Evolutionary conservation across 2,888 invertebrate genomes (phyloP).

Genomic region (Lypha dubia): DNA sequence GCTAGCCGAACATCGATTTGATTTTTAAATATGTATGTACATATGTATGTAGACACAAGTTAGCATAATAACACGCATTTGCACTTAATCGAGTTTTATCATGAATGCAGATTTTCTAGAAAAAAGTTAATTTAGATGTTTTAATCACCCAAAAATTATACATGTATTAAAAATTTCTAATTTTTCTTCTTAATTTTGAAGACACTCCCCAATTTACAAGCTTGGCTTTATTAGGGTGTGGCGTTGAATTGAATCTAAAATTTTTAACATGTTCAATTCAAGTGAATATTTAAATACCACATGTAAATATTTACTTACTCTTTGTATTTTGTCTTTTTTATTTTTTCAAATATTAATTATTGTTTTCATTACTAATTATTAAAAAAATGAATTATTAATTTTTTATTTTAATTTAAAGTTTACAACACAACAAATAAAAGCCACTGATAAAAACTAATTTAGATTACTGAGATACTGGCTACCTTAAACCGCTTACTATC

Average conservation of each 20-base stretch:
- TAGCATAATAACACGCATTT: slow-evolving; percentile 21
- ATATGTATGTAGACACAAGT: too few relatives aligned
- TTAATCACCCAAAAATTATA: background rate
- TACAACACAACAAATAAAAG: too few relatives aligned
- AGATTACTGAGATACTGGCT: too few relatives aligned
- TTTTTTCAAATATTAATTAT: background rate
- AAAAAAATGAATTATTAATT: too few relatives aligned
- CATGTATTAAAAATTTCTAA: background rate
- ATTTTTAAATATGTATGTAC: slow-evolving; percentile 1
- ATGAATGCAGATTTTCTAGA: background rate
- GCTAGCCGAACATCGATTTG: background rate
- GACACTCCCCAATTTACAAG: slow-evolving; percentile 64
- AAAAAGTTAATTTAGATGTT: background rate
- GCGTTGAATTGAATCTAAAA: slow-evolving; percentile 1
- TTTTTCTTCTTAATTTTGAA: background rate
- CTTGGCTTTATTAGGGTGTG: slow-evolving; percentile 63
- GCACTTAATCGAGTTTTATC: background rate
- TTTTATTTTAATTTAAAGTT: too few relatives aligned
- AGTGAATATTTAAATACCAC: background rate
- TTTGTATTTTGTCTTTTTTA: background rate
- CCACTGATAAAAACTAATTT: too few relatives aligned
- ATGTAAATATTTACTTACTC: background rate
- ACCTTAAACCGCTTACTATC: too few relatives aligned
- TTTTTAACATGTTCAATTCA: background rate
- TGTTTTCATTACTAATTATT: too few relatives aligned